phyloP scores from a whole-genome alignment of 2,888 invertebrate species.

The Hydrotaea diabolus region DNA sequence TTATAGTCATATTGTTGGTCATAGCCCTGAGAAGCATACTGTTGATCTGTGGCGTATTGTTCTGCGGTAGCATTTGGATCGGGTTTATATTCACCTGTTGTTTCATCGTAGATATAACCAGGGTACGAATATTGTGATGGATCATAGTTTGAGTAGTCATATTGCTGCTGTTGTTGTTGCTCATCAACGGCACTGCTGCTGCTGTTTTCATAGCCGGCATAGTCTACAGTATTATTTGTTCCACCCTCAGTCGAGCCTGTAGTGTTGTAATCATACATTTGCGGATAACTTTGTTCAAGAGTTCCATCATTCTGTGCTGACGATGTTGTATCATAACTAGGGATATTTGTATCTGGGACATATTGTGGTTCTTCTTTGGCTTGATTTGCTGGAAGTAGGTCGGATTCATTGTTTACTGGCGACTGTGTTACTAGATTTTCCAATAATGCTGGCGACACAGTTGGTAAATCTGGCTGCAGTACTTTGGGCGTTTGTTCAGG shows the following conservation, averaged over 20 bases:
- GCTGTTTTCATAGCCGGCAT: constrained; percentile 73
- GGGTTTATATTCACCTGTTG: constrained; percentile 76
- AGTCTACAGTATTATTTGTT: constrained; percentile 53
- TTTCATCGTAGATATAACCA: constrained; percentile 78
- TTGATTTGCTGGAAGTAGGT: constrained; percentile 40
- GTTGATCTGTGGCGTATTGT: constrained; percentile 63
- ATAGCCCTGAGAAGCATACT: constrained; percentile 54
- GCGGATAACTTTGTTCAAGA: constrained; percentile 64
- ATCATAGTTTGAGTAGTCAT: constrained; percentile 78
- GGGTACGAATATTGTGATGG: constrained; percentile 76
- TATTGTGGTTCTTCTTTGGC: background rate
- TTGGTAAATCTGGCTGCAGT: constrained; percentile 51
- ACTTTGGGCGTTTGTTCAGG: constrained; percentile 48
- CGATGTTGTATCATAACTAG: background rate
- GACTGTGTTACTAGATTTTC: constrained; percentile 70
- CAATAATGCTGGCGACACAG: constrained; percentile 69
- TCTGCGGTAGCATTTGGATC: constrained; percentile 70
- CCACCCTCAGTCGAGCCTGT: constrained; percentile 69
- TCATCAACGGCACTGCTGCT: constrained; percentile 67
- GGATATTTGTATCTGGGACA: constrained; percentile 23
- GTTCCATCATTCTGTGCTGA: constrained; percentile 41
- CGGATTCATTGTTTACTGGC: constrained; percentile 39
- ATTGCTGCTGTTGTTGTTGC: constrained; percentile 72
- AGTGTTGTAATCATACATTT: constrained; percentile 36
- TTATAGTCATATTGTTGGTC: constrained; percentile 60